These are phyloP conservation scores for Nyctereutes procyonoides DNA, from an alignment of 2,113 vertebrate species.

Conservation along the genomic window DNA sequence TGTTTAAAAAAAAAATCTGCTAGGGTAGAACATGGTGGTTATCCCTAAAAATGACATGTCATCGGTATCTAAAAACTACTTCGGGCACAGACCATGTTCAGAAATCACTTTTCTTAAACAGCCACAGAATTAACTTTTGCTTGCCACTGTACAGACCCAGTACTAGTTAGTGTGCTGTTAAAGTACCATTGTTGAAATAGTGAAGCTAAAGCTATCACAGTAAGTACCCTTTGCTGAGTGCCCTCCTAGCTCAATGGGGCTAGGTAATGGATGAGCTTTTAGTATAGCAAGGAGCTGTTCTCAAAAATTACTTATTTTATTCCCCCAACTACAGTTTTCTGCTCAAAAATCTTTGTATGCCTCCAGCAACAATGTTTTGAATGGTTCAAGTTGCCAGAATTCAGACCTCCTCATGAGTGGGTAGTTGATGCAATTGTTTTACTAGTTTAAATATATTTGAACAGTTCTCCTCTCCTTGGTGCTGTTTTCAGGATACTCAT, in stretches of 20 bases:
- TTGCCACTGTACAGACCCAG: neutral
- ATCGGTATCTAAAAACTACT: neutral
- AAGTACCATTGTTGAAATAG: neutral
- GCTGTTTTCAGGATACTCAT: neutral
- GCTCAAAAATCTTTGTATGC: neutral
- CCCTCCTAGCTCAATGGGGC: neutral
- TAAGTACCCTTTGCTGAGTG: neutral
- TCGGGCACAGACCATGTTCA: neutral
- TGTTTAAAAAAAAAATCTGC: neutral
- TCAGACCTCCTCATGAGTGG: neutral
- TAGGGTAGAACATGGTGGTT: neutral
- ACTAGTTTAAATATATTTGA: neutral
- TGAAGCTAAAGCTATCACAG: neutral
- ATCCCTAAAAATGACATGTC: neutral
- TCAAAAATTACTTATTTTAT: neutral
- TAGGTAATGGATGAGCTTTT: neutral
- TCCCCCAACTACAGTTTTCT: neutral
- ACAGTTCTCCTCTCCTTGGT: neutral
- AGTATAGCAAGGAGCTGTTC: neutral
- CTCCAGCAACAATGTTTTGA: neutral
- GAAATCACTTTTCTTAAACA: slow-evolving; percentile 23
- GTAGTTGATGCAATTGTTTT: neutral
- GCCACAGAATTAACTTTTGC: neutral
- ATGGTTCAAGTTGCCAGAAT: neutral
- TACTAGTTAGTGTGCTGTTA: neutral